Evolutionary conservation across 2,888 invertebrate species (phyloP).

Genomic region (Tolmerus cingulatus): DNA sequence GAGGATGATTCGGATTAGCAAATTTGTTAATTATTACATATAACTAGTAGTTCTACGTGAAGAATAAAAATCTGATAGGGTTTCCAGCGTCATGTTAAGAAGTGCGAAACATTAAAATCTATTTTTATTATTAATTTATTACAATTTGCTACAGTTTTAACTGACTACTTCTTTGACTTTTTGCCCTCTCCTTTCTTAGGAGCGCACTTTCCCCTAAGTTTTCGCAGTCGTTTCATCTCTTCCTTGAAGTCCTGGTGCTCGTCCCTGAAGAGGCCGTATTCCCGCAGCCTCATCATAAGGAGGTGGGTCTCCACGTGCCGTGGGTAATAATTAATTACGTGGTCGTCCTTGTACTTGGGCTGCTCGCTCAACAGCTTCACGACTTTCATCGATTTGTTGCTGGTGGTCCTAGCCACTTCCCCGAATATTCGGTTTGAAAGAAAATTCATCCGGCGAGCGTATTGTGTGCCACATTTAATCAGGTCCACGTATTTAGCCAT

Average conservation of each 20-base stretch:
- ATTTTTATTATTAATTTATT: too few species aligned
- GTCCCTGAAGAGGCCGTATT: constrained; percentile 83
- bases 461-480: constrained; percentile 75
- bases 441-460: constrained; percentile 84
- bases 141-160: not conserved
- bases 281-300: constrained; percentile 76
- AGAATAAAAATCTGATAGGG: too few species aligned
- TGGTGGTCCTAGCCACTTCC: constrained; percentile 82
- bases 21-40: not conserved
- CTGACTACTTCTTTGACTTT: constrained; percentile 55
- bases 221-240: constrained; percentile 80
- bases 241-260: constrained; percentile 91
- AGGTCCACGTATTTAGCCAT: constrained; percentile 78
- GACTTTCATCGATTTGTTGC: constrained; percentile 79
- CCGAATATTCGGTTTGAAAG: constrained; percentile 89
- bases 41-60: too few species aligned
- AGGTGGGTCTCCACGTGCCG: constrained; percentile 78
- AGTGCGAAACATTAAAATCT: too few species aligned
- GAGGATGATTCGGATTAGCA: constrained; percentile 38
- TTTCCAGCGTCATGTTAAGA: too few species aligned
- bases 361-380: constrained; percentile 79
- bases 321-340: constrained; percentile 85
- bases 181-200: constrained; percentile 66
- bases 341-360: constrained; percentile 76
- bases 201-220: constrained; percentile 78